A percentile compares a stretch with the other conserved stretches of the same genome.
These are phyloP conservation scores for Tetranychus piercei DNA, from an alignment of 2,888 invertebrate species.

Conservation along the genomic window DNA sequence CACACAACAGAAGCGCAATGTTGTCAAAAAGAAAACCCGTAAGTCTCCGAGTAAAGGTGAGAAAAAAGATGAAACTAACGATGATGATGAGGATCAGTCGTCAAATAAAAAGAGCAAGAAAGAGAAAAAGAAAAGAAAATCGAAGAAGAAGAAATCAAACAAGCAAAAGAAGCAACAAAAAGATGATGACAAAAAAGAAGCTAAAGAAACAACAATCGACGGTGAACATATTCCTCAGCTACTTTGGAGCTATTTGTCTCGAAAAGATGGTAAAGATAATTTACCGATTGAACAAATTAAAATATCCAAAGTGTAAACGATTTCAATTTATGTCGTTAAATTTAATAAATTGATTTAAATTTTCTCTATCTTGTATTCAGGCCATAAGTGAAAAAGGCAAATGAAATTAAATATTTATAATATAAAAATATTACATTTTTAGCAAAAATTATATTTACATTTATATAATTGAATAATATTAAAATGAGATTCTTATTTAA, in stretches of 20 bases:
- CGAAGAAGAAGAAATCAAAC: neutral
- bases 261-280: neutral
- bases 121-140: neutral
- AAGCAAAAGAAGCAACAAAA: neutral
- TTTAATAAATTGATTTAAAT: neutral
- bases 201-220: neutral
- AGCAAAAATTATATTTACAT: neutral
- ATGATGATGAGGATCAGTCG: neutral
- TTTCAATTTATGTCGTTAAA: neutral
- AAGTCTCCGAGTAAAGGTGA: neutral
- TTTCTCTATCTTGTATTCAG: no score
- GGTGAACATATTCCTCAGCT: neutral
- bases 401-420: neutral
- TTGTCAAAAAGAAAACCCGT: neutral
- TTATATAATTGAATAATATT: neutral
- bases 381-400: no score
- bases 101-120: neutral
- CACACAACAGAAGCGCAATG: constrained; percentile 15
- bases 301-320: neutral
- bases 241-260: neutral
- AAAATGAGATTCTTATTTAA: neutral
- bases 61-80: neutral
- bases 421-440: neutral
- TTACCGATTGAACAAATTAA: neutral
- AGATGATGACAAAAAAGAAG: neutral